Evolutionary conservation across 2,797 vertebrate genomes (phyloP).

Genomic region (Labeo calbasu): DNA sequence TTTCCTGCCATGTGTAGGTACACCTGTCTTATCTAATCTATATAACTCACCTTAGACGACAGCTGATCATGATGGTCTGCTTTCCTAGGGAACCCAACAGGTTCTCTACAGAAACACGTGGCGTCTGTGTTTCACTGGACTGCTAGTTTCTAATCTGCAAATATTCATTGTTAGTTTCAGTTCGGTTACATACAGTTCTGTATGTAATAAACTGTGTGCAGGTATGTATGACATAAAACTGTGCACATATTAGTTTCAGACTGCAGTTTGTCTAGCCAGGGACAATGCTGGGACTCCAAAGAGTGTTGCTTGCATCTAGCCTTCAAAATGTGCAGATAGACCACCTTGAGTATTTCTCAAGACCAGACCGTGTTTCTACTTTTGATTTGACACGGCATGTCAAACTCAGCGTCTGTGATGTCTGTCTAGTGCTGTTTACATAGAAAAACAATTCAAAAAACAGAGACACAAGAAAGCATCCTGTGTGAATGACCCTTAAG

Average conservation of each 20-base stretch:
- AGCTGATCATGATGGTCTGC: background rate
- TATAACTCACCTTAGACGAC: background rate
- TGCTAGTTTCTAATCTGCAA: background rate
- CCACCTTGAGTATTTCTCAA: background rate
- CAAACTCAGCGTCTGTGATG: background rate
- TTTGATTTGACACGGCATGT: background rate
- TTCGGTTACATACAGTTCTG: background rate
- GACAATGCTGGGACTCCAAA: background rate
- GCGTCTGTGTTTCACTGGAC: background rate
- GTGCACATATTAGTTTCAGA: background rate
- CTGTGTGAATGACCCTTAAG: background rate
- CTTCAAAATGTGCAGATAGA: background rate
- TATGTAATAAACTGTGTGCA: background rate
- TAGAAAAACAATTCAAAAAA: background rate
- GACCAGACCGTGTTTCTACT: background rate
- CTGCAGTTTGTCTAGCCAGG: background rate
- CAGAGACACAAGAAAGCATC: background rate
- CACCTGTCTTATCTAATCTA: background rate
- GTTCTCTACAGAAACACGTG: background rate
- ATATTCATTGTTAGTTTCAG: background rate
- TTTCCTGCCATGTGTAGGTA: background rate
- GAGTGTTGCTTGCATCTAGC: background rate
- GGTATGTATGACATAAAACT: no score
- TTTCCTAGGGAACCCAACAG: background rate
- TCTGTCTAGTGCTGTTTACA: background rate